A percentile compares a stretch with the other conserved stretches of the same genome.
Evolutionary conservation across 2,113 vertebrate species (phyloP).

Genomic region (Tetrao urogallus): DNA sequence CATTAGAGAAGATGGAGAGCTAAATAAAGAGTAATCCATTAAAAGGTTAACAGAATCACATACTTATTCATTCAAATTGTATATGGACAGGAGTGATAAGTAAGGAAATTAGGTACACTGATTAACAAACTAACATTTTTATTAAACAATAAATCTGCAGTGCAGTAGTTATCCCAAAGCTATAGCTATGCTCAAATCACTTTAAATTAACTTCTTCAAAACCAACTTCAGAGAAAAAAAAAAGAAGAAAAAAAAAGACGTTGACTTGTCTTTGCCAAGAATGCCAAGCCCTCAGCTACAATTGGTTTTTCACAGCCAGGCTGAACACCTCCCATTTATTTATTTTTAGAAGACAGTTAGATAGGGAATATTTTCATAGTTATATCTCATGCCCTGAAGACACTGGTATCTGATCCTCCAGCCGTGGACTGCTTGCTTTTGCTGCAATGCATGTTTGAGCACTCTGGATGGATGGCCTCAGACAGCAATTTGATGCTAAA

Average conservation of each 20-base stretch:
- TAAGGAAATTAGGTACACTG: conserved; percentile 27
- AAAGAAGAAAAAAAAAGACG: neutral
- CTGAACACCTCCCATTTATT: neutral
- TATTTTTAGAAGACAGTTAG: neutral
- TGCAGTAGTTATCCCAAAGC: conserved; percentile 26
- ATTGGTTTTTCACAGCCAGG: conserved; percentile 28
- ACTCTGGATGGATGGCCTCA: neutral
- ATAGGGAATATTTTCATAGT: neutral
- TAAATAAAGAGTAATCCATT: conserved; percentile 15
- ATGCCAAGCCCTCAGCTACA: conserved; percentile 2
- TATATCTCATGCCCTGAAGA: neutral
- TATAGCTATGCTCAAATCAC: conserved; percentile 24
- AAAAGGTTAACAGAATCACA: neutral
- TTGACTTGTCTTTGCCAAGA: neutral
- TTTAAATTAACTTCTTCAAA: conserved; percentile 27
- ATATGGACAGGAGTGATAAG: conserved; percentile 34
- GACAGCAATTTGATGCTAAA: neutral
- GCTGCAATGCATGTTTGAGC: neutral
- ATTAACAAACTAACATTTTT: conserved; percentile 58
- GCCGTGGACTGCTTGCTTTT: neutral
- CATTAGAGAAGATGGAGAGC: neutral
- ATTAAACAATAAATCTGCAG: conserved; percentile 58
- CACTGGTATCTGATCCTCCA: neutral
- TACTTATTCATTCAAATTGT: conserved; percentile 19
- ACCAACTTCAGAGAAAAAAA: neutral